Base-by-base conservation (phyloP, 2,888 invertebrate species). In the Homarus gammarus region DNA sequence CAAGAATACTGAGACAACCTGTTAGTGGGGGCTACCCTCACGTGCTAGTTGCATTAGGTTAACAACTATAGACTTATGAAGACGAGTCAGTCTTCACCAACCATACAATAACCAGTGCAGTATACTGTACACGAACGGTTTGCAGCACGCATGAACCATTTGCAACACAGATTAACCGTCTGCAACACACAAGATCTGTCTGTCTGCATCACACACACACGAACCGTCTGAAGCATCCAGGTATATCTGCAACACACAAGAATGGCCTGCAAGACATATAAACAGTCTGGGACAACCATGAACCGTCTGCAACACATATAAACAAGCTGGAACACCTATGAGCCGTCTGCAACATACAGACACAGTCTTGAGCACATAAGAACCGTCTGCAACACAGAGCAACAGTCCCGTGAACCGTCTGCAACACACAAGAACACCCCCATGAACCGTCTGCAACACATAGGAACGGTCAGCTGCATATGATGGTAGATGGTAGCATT, bases 1-100 rank as follows among this genome's bases (percentile, higher is more conserved):
- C 31, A 64, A 64, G 10, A 64, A 64, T 64, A 64, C 64, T 64
- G 64, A 27, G 64, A 27, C 27, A 64, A 64, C 64, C 64, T 27
- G 31, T 64, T 27, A n/a, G 27, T n/a, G 22, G n/a, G 6, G 18
- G 5, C 64, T 6, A 64, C 64, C 64, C 64, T 27, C 5, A 22
- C 27, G 64, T 64, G 64, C 64, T 64, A 27, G 27, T n/a, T 64
- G 64, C 64, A 27, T 64, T 64, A 27, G 6, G 6, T 64, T 12
- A 3, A 64, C 64, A 15, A 27, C 1, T 56, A 22, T 8, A 44
- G 5, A n/a, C 64, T 64, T 64, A 22, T 64, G 64, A 64, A 22
- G 64, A 6, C 18, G 5, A 27, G 10, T 12, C 56, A 56, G 22
- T 56, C 27, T 27, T 44, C 44, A 5, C 44, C 44, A 44, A 12